Percentiles rank a stretch among this genome's conserved stretches.
These are phyloP conservation scores for Carposina sasakii DNA, from an alignment of 1,140 invertebrate genomes.

Conservation along the genomic window DNA sequence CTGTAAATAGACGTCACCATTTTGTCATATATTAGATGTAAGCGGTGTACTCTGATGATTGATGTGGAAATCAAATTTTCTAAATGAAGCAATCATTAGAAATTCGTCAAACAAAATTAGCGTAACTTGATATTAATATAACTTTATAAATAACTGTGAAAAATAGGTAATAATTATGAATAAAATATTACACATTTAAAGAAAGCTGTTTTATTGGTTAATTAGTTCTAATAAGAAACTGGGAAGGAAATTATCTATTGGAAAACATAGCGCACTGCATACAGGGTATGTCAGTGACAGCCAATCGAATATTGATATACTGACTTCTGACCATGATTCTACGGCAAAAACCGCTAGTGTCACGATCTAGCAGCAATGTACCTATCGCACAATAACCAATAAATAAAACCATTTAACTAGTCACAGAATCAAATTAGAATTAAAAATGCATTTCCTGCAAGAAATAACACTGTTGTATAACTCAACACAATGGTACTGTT, in stretches of 20 bases:
- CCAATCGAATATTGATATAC: no score
- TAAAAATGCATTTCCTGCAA: no score
- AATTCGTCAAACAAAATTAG: slow-evolving; percentile 70
- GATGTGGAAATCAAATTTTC: slow-evolving; percentile 71
- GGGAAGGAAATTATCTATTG: neutral
- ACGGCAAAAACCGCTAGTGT: no score
- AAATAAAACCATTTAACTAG: no score
- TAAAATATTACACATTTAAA: slow-evolving; percentile 73
- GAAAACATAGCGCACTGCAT: no score
- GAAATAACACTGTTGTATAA: no score
- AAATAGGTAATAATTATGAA: slow-evolving; percentile 73
- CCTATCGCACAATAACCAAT: no score
- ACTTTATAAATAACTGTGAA: slow-evolving; percentile 75
- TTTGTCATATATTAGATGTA: slow-evolving; percentile 64
- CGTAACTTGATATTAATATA: slow-evolving; percentile 74
- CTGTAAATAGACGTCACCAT: slow-evolving; percentile 69
- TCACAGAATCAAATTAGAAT: no score
- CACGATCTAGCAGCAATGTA: no score
- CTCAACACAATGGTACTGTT: no score
- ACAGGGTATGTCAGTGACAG: no score
- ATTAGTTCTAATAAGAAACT: neutral
- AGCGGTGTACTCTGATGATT: slow-evolving; percentile 68
- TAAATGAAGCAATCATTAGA: slow-evolving; percentile 73
- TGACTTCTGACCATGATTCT: no score
- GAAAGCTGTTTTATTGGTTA: slow-evolving; percentile 43